Conservation (phyloP, 37 sponge, comb jelly and placozoan species). For the Lycopodina hypogea region DNA sequence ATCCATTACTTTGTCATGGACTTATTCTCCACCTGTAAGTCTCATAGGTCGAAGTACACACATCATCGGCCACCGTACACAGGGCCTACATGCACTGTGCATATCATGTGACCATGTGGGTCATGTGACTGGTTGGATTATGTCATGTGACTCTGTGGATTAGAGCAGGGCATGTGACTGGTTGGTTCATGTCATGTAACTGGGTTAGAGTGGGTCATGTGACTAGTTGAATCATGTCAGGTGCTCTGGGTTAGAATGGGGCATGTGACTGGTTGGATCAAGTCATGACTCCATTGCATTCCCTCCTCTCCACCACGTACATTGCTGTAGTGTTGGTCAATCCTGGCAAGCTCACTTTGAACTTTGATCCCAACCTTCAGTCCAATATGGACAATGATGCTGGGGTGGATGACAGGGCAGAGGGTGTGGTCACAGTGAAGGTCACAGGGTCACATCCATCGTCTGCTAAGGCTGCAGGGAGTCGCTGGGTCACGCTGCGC, state of each 20-base stretch:
- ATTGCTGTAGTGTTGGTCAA: constrained; percentile 52
- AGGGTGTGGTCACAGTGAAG: constrained; percentile 42
- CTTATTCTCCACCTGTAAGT: constrained; percentile 48
- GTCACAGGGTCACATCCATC: constrained; percentile 17
- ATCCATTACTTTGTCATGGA: constrained; percentile 51
- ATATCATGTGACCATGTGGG: no score
- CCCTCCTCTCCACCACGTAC: no score
- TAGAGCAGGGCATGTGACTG: no score
- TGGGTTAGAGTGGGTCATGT: no score
- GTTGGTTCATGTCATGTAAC: no score
- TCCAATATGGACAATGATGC: background rate
- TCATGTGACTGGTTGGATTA: background rate
- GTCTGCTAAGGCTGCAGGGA: background rate
- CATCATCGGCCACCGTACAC: background rate
- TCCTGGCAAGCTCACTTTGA: constrained; percentile 32
- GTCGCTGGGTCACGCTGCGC: constrained; percentile 25
- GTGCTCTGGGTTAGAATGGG: no score
- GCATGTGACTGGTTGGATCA: no score
- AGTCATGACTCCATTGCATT: no score
- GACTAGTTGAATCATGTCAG: no score
- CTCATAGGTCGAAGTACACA: no score
- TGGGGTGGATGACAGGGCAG: background rate
- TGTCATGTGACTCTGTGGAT: background rate
- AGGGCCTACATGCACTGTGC: no score
- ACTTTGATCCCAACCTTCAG: constrained; percentile 19